A percentile compares a stretch with the other conserved stretches of the same genome.
phyloP scores from a whole-genome alignment of 2,113 vertebrate genomes.

The Vireo altiloquus region DNA sequence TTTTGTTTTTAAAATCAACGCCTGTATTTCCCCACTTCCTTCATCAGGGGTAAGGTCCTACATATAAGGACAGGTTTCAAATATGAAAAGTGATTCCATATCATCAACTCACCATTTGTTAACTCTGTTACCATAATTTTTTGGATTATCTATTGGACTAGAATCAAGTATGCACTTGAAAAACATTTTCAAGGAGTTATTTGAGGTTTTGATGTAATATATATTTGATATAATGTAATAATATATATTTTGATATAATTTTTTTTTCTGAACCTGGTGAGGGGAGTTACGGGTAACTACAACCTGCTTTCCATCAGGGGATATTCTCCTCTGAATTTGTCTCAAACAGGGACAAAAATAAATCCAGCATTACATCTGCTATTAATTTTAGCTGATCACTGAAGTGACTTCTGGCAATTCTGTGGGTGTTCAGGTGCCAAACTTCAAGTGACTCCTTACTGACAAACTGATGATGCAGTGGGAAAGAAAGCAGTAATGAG shows the following conservation, averaged over 20 bases:
- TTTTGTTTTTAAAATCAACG: not conserved
- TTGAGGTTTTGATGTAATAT: not conserved
- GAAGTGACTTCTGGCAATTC: not conserved
- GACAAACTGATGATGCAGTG: not conserved
- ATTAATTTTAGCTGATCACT: not conserved
- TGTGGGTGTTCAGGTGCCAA: not conserved
- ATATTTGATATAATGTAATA: too few relatives aligned
- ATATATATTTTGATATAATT: too few relatives aligned
- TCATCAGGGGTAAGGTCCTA: not conserved
- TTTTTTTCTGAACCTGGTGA: too few relatives aligned
- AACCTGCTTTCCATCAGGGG: too few relatives aligned
- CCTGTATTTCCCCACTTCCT: not conserved
- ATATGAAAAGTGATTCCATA: not conserved
- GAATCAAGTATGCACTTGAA: not conserved
- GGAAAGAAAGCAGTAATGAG: not conserved
- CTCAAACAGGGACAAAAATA: too few relatives aligned
- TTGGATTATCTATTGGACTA: not conserved
- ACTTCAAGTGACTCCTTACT: not conserved
- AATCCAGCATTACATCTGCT: not conserved
- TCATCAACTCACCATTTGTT: not conserved
- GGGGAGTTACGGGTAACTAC: too few relatives aligned
- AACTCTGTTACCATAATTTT: not conserved
- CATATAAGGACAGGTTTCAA: not conserved
- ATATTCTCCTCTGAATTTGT: too few relatives aligned
- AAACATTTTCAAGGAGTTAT: not conserved